These are phyloP conservation scores for Drosophila pectinifera DNA, from an alignment of 1,140 invertebrate genomes.

Conservation along the genomic window DNA sequence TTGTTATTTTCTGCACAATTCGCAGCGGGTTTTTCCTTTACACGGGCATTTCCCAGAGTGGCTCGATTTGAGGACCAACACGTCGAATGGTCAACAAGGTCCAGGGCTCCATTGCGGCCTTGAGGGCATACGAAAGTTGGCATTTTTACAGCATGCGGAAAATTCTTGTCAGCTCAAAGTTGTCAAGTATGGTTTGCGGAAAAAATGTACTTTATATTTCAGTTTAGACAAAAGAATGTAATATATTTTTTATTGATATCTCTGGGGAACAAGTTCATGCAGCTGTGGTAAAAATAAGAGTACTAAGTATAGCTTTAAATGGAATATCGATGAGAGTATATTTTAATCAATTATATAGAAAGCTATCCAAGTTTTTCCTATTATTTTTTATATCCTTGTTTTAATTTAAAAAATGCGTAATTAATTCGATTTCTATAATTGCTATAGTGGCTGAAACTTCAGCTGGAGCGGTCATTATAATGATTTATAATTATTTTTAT, in stretches of 20 bases:
- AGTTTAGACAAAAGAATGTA: background rate
- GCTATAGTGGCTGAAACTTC: background rate
- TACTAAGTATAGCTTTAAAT: too few species aligned
- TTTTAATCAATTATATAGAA: too few species aligned
- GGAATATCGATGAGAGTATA: too few species aligned
- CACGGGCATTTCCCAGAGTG: slow-evolving; percentile 8
- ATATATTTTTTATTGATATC: background rate
- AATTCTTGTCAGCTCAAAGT: slow-evolving; percentile 10
- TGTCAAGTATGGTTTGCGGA: background rate
- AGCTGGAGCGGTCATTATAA: background rate
- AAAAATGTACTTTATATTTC: background rate
- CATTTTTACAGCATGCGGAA: slow-evolving; percentile 13
- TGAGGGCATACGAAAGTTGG: slow-evolving; percentile 17
- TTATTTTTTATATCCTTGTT: too few species aligned
- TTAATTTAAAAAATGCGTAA: background rate
- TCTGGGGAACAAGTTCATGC: too few species aligned
- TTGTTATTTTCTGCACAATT: slow-evolving; percentile 33
- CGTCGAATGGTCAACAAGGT: slow-evolving; percentile 18
- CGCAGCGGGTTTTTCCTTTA: slow-evolving; percentile 15
- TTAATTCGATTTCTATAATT: background rate
- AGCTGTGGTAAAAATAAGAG: too few species aligned
- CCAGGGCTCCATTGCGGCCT: slow-evolving; percentile 16
- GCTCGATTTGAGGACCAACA: slow-evolving; percentile 55
- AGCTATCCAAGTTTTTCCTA: too few species aligned
- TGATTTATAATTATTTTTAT: background rate